A percentile compares a stretch with the other conserved stretches of the same genome.
These are phyloP conservation scores for Ectemnius continuus DNA, from an alignment of 2,888 invertebrate species.

Conservation along the genomic window DNA sequence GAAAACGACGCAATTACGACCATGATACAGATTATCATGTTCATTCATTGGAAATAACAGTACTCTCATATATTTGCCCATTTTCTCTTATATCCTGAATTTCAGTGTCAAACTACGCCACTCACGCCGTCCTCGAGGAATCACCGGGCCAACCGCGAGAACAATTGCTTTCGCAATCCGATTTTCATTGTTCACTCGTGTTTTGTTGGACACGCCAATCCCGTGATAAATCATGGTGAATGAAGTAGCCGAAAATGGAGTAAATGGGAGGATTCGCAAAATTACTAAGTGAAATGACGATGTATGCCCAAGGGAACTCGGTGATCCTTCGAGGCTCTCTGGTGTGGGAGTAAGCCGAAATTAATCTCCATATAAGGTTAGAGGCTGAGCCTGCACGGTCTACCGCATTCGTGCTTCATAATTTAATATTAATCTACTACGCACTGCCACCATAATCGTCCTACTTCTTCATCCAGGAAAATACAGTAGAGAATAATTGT, in stretches of 20 bases:
- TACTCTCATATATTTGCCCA: constrained; percentile 63
- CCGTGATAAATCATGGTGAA: too few species aligned
- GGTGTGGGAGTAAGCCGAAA: constrained; percentile 54
- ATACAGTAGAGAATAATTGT: too few species aligned
- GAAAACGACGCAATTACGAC: constrained; percentile 4
- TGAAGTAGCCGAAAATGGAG: too few species aligned
- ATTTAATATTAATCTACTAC: constrained; percentile 3
- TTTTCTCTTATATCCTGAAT: constrained; percentile 24
- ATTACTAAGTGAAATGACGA: neutral
- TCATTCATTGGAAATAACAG: constrained; percentile 10
- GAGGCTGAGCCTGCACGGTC: constrained; percentile 13
- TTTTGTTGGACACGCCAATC: too few species aligned
- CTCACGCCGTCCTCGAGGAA: too few species aligned
- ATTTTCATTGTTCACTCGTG: too few species aligned
- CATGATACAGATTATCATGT: neutral
- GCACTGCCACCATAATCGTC: too few species aligned
- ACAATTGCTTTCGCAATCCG: too few species aligned
- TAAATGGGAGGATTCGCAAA: too few species aligned
- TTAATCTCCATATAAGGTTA: constrained; percentile 67
- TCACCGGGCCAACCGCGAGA: too few species aligned
- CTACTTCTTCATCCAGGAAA: too few species aligned
- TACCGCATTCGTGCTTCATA: constrained; percentile 1
- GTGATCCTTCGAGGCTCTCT: constrained; percentile 9
- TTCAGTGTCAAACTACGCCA: too few species aligned
- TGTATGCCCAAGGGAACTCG: neutral